These are phyloP conservation scores for Agrenia bidenticulata DNA, from an alignment of 2,888 invertebrate genomes.

Conservation along the genomic window DNA sequence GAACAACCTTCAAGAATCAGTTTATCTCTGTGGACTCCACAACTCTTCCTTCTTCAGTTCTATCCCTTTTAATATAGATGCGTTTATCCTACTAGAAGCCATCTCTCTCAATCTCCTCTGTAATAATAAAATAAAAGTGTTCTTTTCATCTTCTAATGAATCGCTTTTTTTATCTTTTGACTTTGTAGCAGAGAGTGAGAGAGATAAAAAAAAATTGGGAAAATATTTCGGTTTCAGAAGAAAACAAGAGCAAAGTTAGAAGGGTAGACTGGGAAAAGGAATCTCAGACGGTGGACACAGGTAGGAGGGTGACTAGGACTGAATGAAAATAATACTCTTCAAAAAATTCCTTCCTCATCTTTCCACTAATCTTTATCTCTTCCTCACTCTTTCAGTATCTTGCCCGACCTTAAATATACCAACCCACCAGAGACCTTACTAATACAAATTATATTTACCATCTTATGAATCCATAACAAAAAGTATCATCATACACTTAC, in stretches of 20 bases:
- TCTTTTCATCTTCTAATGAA: constrained; percentile 15
- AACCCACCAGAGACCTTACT: no score
- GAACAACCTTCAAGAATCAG: constrained; percentile 1
- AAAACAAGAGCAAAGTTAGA: constrained; percentile 13
- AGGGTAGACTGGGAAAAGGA: constrained; percentile 1
- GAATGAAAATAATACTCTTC: constrained; percentile 15
- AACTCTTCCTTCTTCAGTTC: no score
- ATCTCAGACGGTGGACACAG: not conserved
- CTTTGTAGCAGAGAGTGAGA: no score
- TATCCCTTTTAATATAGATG: not conserved
- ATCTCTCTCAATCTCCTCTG: not conserved
- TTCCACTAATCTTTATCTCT: constrained; percentile 14
- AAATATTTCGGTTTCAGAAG: constrained; percentile 14
- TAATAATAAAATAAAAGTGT: constrained; percentile 13
- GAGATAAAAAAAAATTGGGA: not conserved
- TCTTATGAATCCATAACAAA: no score
- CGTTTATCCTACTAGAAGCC: not conserved
- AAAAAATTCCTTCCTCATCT: constrained; percentile 11
- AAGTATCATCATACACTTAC: no score
- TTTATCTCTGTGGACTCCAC: not conserved
- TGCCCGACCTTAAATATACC: not conserved
- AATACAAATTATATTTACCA: no score
- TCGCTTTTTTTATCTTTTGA: constrained; percentile 8
- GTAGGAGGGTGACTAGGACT: constrained; percentile 13
- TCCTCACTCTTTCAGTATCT: constrained; percentile 9